Evolutionary conservation across 2,113 vertebrate species (phyloP).

Genomic region (Apeltes quadracus): DNA sequence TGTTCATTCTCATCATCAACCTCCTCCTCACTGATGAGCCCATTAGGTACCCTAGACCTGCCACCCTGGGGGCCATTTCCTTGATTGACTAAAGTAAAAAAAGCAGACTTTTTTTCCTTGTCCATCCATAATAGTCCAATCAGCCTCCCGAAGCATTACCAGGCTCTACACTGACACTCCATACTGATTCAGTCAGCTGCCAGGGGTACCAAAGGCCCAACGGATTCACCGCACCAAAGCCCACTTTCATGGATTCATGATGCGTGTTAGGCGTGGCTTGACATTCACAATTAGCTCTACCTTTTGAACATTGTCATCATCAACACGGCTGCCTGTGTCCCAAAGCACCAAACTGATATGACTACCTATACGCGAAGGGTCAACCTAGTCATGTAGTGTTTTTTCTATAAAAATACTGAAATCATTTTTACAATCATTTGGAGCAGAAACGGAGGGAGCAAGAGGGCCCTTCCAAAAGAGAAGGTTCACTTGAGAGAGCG

Average conservation of each 20-base stretch:
- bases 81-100: slow-evolving; percentile 80
- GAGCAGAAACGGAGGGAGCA: not conserved
- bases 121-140: slow-evolving; percentile 80
- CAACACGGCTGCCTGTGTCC: not conserved
- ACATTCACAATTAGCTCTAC: not conserved
- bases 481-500: not conserved
- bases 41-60: slow-evolving; percentile 74
- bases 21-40: slow-evolving; percentile 73
- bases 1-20: slow-evolving; percentile 60
- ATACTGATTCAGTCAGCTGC: slow-evolving; percentile 52
- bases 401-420: not conserved
- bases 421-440: not conserved
- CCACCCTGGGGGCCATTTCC: slow-evolving; percentile 74
- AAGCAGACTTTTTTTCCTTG: slow-evolving; percentile 69
- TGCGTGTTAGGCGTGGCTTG: not conserved
- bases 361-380: not conserved
- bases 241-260: slow-evolving; percentile 7
- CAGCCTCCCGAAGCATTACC: slow-evolving; percentile 66
- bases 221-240: slow-evolving; percentile 22
- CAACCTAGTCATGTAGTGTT: not conserved
- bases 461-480: not conserved
- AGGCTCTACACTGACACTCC: slow-evolving; percentile 58
- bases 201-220: slow-evolving; percentile 33
- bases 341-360: not conserved
- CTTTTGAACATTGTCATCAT: slow-evolving; percentile 15